A percentile compares a stretch with the other conserved stretches of the same genome.
These are phyloP conservation scores for Larimichthys crocea DNA, from an alignment of 2,113 vertebrate genomes.

Conservation along the genomic window DNA sequence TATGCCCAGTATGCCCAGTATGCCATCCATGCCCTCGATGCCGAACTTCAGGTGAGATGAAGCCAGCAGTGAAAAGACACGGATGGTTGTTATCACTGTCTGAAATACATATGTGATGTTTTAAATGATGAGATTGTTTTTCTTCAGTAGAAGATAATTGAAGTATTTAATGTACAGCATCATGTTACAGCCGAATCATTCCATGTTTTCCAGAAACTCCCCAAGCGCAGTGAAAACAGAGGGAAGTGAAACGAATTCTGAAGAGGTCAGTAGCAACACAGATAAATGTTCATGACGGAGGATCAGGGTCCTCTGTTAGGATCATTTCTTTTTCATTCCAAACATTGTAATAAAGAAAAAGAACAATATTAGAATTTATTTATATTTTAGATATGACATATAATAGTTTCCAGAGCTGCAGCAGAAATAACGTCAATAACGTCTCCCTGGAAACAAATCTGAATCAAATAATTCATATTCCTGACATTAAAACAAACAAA, in stretches of 20 bases:
- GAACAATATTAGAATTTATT: neutral
- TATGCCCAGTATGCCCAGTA: constrained; percentile 29
- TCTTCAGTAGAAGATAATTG: neutral
- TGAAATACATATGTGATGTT: neutral
- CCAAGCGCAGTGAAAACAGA: neutral
- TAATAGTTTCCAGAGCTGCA: neutral
- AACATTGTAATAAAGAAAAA: neutral
- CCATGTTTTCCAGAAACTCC: constrained; percentile 58
- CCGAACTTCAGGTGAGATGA: constrained; percentile 70
- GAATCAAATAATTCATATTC: neutral
- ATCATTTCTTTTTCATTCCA: neutral
- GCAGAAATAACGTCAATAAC: neutral
- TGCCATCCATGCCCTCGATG: constrained; percentile 34
- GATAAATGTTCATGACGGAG: neutral
- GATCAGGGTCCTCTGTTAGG: neutral
- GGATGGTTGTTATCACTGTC: no score
- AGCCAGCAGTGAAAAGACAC: neutral
- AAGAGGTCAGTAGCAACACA: constrained; percentile 38
- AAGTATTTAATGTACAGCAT: neutral
- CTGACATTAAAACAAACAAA: neutral
- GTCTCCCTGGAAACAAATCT: neutral
- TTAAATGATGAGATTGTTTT: neutral
- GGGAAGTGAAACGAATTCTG: constrained; percentile 16
- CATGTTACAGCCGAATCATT: neutral
- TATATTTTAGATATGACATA: neutral